Conservation (phyloP, 1,140 invertebrate species). For the Leptoteleia sp. region DNA sequence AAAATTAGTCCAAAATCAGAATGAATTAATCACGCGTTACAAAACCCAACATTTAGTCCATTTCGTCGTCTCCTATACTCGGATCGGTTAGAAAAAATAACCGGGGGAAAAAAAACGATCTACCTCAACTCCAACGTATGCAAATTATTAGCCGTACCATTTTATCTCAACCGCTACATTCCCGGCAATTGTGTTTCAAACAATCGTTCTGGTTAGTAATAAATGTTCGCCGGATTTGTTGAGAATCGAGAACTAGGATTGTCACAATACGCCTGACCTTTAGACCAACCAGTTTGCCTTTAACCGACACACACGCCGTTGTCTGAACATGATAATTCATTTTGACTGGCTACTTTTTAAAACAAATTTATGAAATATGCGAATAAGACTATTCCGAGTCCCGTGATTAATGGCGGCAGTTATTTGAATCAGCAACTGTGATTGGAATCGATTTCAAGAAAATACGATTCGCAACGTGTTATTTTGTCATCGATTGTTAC, state of each 20-base stretch:
- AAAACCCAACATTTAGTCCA: constrained; percentile 43
- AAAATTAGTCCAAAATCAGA: constrained; percentile 41
- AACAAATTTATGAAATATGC: constrained; percentile 62
- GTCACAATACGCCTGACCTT: constrained; percentile 62
- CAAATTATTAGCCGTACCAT: constrained; percentile 31
- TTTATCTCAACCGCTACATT: constrained; percentile 49
- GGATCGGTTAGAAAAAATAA: constrained; percentile 1
- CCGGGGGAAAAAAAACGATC: no score
- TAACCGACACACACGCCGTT: constrained; percentile 35
- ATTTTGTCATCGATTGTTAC: constrained; percentile 48
- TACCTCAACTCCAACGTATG: constrained; percentile 21
- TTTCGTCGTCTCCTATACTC: constrained; percentile 12
- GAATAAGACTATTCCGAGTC: constrained; percentile 33
- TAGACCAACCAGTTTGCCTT: constrained; percentile 62
- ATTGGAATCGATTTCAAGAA: constrained; percentile 54
- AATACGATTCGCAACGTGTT: constrained; percentile 39
- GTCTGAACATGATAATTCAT: constrained; percentile 58
- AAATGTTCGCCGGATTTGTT: constrained; percentile 52
- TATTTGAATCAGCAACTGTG: constrained; percentile 42
- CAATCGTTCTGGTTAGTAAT: constrained; percentile 59
- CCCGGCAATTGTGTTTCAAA: constrained; percentile 55
- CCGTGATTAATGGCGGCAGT: constrained; percentile 45
- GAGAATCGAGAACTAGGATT: constrained; percentile 57
- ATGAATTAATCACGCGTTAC: constrained; percentile 33
- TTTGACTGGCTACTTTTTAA: constrained; percentile 58